Conservation (phyloP, 1,140 invertebrate genomes). For the Drosophila virilis region DNA sequence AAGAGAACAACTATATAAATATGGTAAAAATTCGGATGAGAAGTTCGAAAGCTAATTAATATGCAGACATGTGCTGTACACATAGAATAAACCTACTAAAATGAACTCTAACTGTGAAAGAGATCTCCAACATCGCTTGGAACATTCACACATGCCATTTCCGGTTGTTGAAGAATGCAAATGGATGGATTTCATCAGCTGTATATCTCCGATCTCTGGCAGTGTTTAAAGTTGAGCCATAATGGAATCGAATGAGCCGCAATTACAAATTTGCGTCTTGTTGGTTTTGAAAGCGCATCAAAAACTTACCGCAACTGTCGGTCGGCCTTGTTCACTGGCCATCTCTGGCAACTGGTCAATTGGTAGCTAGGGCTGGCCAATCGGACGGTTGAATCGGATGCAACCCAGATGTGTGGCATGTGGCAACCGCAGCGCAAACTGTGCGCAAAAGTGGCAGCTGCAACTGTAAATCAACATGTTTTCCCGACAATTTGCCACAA, state of each 20-base stretch:
- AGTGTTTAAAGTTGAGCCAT: slow-evolving; percentile 15
- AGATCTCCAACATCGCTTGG: no score
- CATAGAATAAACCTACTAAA: no score
- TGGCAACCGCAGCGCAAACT: slow-evolving; percentile 2
- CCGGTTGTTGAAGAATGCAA: neutral
- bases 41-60: no score
- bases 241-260: slow-evolving; percentile 42
- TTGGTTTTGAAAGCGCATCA: slow-evolving; percentile 64
- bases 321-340: slow-evolving; percentile 32
- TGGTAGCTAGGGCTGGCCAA: slow-evolving; percentile 9
- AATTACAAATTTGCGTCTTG: slow-evolving; percentile 43
- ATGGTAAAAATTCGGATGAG: no score
- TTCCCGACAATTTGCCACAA: slow-evolving; percentile 25
- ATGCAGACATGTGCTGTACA: no score
- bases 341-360: slow-evolving; percentile 29
- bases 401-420: neutral
- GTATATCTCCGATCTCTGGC: no score
- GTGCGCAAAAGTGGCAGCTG: neutral
- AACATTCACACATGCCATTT: slow-evolving; percentile 1
- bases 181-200: neutral
- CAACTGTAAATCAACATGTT: slow-evolving; percentile 9
- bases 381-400: slow-evolving; percentile 20
- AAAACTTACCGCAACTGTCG: slow-evolving; percentile 68
- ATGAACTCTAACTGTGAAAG: no score
- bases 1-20: no score